Evolutionary conservation across 2,113 vertebrate genomes (phyloP), one percentile per base, ranked within the genome.

Genomic region (Rafetus swinhoei): DNA sequence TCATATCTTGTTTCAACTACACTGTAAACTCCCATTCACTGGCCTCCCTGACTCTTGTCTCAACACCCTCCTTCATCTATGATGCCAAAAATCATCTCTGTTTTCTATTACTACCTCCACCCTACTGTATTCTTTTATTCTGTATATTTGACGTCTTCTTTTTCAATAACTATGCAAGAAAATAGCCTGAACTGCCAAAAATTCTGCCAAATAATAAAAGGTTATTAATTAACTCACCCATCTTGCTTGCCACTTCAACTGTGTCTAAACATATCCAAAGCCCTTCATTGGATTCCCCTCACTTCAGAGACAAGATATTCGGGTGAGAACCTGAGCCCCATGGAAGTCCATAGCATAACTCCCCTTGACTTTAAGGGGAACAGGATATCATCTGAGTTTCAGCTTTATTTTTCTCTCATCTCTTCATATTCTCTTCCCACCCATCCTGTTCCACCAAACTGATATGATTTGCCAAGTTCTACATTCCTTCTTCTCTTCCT

Each of bases 71-170:
- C 74, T 92, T 25, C 15, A 4, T 82, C 69, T 55, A 25, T 1
- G 0, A 39, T 81, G 82, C 55, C 29, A 79, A 95, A 94, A 92
- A 81, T 27, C 84, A 92, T 69, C 94, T 79, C 22, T 45, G 21
- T 86, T 94, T 95, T 96, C 87, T 91, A 93, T 74, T 89, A 89
- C 82, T 79, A 81, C 15, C 82, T 60, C 52, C 29, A 85, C 87
- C 89, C 59, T 1, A 69, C 0, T 79, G 83, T n/a, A 50, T 90
- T 87, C 52, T 69, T 93, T 92, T 96, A 79, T 90, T 24, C 84
- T 89, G 13, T 86, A 50, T n/a, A 91, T 76, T 92, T 93, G 92
- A 82, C 21, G 80, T 5, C 25, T 50, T 74, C 95, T 95, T 57
- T 92, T 90, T 88, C 52, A 79, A 69, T 76, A 94, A 7, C 81